These are phyloP conservation scores for Beaufortia kweichowensis DNA, from an alignment of 2,113 vertebrate genomes.

Conservation along the genomic window DNA sequence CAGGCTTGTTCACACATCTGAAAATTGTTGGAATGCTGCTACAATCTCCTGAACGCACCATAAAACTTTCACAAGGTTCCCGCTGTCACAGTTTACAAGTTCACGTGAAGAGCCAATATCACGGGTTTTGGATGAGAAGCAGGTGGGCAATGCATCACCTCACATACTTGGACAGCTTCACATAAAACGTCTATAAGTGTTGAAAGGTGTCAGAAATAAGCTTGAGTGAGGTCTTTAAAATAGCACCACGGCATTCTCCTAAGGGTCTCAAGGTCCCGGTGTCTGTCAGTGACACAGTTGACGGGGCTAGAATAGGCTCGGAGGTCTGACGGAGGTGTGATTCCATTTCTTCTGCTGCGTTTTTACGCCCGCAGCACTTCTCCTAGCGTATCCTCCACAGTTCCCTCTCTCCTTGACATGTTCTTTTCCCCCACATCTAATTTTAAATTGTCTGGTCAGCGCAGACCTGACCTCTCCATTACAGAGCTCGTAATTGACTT, in stretches of 20 bases:
- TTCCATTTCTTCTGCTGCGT: not conserved
- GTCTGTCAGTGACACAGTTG: not conserved
- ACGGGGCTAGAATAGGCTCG: not conserved
- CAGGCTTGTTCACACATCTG: constrained; percentile 5
- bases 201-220: constrained; percentile 5
- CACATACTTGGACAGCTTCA: not conserved
- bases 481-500: constrained; percentile 36
- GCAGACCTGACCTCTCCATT: constrained; percentile 36
- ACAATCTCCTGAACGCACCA: constrained; percentile 19
- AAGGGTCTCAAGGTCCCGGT: constrained; percentile 11
- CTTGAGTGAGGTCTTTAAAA: not conserved
- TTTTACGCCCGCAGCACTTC: constrained; percentile 4
- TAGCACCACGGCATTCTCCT: not conserved
- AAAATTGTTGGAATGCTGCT: constrained; percentile 40
- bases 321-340: constrained; percentile 14
- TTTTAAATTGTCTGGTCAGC: constrained; percentile 55
- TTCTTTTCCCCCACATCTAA: constrained; percentile 29
- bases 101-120: constrained; percentile 11
- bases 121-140: not conserved
- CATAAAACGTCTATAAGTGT: constrained; percentile 25
- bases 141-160: not conserved
- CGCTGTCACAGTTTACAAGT: constrained; percentile 42
- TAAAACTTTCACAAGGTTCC: constrained; percentile 45
- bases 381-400: not conserved
- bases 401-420: constrained; percentile 24